Evolutionary conservation across 1,140 invertebrate genomes (phyloP), one percentile per base, ranked within the genome.

Genomic region (Cydia strobilella): DNA sequence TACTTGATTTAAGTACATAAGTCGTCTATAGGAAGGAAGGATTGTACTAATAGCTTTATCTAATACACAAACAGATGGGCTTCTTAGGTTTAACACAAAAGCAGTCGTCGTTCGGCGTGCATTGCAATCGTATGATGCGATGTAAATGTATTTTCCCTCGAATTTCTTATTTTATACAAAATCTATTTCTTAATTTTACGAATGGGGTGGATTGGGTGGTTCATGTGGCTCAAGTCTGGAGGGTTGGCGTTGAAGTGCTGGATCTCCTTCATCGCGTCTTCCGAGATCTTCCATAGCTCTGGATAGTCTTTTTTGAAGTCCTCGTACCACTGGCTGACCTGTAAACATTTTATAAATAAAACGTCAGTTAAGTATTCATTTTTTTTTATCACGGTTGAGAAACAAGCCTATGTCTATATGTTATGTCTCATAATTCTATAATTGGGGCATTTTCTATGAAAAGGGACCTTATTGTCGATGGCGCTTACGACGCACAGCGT

Each of bases 161-260:
- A 45, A 12, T 72, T 42, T 42, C 3, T 25, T 10, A 3, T 48
- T 42, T 48, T 39, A 39, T 51, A 31, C 48, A 62, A 54, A 20
- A 15, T 63, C 13, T 76, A 82, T 82, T 84, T 82, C 27, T 85
- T 84, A 69, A 82, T 76, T 86, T 87, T 86, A 66, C 95, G 92
- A 18, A 94, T 87, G 23, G 95, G 95, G 93, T 96, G 95, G 77
- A 96, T 94, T n/a, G 96, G 96, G 89, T 96, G 95, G 45, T 94
- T 90, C 89, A 96, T 93, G 76, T 94, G 88, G 10, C 94, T 94
- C 31, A 96, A 82, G 89, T 96, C 95, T 3, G 96, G 96, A 10
- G 95, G 95, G 92, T 96, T 95, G 31, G 94, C 94, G 51, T 94
- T 94, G 79, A 95, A 96, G 12, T 94, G 86, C 74, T 86, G 91